Evolutionary conservation across 1,140 invertebrate species (phyloP).

Genomic region (Drosophila dunni): DNA sequence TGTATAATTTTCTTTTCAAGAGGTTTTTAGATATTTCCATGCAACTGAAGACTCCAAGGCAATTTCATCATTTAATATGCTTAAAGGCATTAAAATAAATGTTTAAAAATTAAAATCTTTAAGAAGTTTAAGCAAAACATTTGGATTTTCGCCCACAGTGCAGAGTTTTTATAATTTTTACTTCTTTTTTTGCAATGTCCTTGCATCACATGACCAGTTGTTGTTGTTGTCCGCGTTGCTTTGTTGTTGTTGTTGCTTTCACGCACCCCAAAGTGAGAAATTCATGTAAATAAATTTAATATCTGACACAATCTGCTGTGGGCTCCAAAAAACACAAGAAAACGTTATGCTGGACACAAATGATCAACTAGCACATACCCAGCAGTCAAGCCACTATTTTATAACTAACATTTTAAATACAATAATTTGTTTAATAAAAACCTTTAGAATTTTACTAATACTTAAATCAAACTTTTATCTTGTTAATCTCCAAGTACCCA

Average conservation of each 20-base stretch:
- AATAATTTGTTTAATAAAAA: too few species aligned
- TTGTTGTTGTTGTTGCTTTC: constrained; percentile 14
- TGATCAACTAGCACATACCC: background rate
- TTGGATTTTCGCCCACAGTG: too few species aligned
- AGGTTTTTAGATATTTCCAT: too few species aligned
- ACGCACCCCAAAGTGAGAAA: constrained; percentile 59
- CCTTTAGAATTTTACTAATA: too few species aligned
- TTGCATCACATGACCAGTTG: constrained; percentile 13
- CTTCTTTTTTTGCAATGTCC: constrained; percentile 7
- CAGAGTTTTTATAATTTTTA: background rate
- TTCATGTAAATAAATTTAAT: constrained; percentile 76
- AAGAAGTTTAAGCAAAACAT: too few species aligned
- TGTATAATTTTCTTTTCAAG: too few species aligned
- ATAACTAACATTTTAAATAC: too few species aligned
- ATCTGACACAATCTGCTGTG: constrained; percentile 73
- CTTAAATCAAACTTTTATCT: background rate
- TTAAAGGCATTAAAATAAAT: too few species aligned
- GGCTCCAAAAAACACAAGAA: constrained; percentile 48
- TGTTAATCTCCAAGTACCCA: background rate
- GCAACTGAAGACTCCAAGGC: too few species aligned
- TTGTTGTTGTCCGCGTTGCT: background rate
- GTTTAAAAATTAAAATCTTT: too few species aligned
- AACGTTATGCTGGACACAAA: background rate
- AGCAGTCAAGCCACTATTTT: background rate
- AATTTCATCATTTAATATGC: too few species aligned